Evolutionary conservation across 2,797 vertebrate species (phyloP), one percentile per base, ranked within the genome.

Genomic region (Malacoraja senta): DNA sequence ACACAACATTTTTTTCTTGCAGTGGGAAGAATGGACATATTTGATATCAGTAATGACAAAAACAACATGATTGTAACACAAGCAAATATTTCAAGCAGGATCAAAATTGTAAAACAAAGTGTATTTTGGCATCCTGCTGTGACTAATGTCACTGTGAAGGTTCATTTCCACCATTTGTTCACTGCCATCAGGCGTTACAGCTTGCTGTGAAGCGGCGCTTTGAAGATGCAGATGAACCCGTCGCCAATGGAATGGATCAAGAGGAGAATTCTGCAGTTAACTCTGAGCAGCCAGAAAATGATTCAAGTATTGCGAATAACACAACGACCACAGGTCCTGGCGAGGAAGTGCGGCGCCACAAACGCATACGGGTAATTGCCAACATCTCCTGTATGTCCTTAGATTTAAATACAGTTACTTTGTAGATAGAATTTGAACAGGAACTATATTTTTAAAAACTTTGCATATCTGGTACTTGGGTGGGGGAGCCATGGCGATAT

Each of bases 301-400:
- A 97, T 94, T 94, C 95, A 0, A 93, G 94, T 8, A 29, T 94
- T 0, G 95, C 96, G 90, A 96, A 95, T 93, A 95, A 94, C 0
- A 83, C 95, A 0, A 98, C 97, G 78, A 94, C 96, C 77, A 96
- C 97, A 83, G 96, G 99, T 95, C 97, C 98, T 0, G 97, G 98
- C 0, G 98, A 99, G 93, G 98, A 99, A 94, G 97, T 99, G 96
- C 97, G 98, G 21, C 96, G 98, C 63, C 98, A 98, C 29, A 99
- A 99, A 94, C 97, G 98, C 90, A 99, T 99, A 95, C 97, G 98
- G 96, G 98, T 98, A 96, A 96, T 97, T 93, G 61, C 91, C 68
- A 35, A 0, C 0, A 19, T 88, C 63, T 21, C 8, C 21, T 8
- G 35, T 68, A 35, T 61, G 10, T n/a, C 35, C 15, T n/a, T 17